These are phyloP conservation scores for Palythoa grandiflora DNA, from an alignment of 92 coral and sea anemone genomes.

Conservation along the genomic window DNA sequence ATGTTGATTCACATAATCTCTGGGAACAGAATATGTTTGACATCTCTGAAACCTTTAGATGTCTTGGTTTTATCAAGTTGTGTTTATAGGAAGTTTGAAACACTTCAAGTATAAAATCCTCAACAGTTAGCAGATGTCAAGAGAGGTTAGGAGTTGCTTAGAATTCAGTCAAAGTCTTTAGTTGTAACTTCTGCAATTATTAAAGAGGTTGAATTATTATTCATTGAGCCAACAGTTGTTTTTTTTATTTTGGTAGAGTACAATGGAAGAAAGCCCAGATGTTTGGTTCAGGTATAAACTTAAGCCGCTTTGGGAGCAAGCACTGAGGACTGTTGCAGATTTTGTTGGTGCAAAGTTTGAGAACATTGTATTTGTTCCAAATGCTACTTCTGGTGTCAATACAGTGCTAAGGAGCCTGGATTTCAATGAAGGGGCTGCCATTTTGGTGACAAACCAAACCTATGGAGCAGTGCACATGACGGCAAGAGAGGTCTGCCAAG, in stretches of 20 bases:
- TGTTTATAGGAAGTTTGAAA: no score
- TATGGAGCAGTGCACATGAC: conserved; percentile 80
- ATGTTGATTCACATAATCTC: no score
- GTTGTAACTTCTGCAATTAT: no score
- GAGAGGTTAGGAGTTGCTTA: no score
- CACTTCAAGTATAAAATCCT: no score
- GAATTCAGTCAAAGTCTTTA: neutral
- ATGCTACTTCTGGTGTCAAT: conserved; percentile 76
- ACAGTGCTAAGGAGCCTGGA: conserved; percentile 67
- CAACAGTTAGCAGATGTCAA: no score
- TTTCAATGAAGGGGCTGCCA: conserved; percentile 71
- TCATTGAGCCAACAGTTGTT: no score
- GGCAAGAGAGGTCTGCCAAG: conserved; percentile 76
- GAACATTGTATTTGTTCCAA: conserved; percentile 76
- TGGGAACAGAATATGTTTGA: no score
- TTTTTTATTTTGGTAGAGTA: conserved; percentile 9
- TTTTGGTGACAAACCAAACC: conserved; percentile 80
- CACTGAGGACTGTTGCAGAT: conserved; percentile 67
- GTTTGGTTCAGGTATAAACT: conserved; percentile 37
- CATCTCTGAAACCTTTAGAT: no score
- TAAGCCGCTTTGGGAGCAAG: conserved; percentile 19
- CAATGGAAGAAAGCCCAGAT: conserved; percentile 62
- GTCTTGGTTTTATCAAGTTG: no score
- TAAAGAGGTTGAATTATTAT: neutral
- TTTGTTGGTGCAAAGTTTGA: conserved; percentile 73